Evolutionary conservation across 1,140 invertebrate genomes (phyloP).

Genomic region (Diabrotica undecimpunctata): DNA sequence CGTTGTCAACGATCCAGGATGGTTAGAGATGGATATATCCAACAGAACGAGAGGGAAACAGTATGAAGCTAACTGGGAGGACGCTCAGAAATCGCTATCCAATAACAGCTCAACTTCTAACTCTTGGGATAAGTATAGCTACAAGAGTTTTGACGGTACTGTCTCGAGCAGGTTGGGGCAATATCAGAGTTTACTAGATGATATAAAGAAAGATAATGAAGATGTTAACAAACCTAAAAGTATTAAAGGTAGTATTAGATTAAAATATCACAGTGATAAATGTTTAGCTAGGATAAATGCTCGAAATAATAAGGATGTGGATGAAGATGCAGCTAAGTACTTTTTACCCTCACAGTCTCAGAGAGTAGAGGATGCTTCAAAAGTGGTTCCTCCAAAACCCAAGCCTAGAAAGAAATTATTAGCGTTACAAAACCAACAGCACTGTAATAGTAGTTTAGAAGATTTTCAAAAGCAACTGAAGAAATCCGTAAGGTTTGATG

Average conservation of each 20-base stretch:
- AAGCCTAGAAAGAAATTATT: slow-evolving; percentile 34
- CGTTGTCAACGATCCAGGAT: slow-evolving; percentile 66
- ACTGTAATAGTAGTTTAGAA: slow-evolving; percentile 33
- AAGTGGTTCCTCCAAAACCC: slow-evolving; percentile 25
- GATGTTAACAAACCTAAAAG: slow-evolving; percentile 30
- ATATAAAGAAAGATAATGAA: slow-evolving; percentile 35
- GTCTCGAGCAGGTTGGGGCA: slow-evolving; percentile 38
- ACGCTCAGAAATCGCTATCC: slow-evolving; percentile 50
- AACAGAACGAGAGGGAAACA: slow-evolving; percentile 66
- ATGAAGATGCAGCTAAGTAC: slow-evolving; percentile 31
- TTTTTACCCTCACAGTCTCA: slow-evolving; percentile 35
- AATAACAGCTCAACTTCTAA: slow-evolving; percentile 34
- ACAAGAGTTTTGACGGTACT: slow-evolving; percentile 31
- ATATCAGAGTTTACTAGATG: slow-evolving; percentile 40
- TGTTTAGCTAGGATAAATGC: slow-evolving; percentile 43
- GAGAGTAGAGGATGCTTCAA: slow-evolving; percentile 6
- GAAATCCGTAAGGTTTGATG: slow-evolving; percentile 42
- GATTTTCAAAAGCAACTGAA: slow-evolving; percentile 39
- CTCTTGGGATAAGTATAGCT: slow-evolving; percentile 40
- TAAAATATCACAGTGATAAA: slow-evolving; percentile 45
- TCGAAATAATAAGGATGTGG: slow-evolving; percentile 30
- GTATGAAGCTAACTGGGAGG: slow-evolving; percentile 80
- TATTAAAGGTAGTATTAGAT: slow-evolving; percentile 28
- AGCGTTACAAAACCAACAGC: slow-evolving; percentile 8
- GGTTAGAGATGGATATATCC: slow-evolving; percentile 57